Evolutionary conservation across 2,113 vertebrate genomes (phyloP), one percentile per base, ranked within the genome.

Genomic region (Clarias batrachus): DNA sequence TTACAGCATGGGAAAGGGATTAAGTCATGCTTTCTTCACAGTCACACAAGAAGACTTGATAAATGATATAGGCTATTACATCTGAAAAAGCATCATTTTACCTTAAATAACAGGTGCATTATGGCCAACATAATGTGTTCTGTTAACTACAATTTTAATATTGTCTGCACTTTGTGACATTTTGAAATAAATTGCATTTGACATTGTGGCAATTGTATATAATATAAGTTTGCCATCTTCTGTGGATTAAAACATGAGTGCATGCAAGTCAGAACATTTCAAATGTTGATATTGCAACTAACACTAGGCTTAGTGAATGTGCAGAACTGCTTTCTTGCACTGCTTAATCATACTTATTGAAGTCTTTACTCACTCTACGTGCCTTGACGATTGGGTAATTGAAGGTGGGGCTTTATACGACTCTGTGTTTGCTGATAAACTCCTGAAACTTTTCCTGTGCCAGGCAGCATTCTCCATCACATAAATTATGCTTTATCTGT

Each of bases 391-490:
- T 76, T 74, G 62, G n/a, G 70, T 62, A 73, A 60, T 60, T 74
- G 56, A 74, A 74, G 83, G 70, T 76, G 54, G 68, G 68, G 70
- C 56, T 17, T 54, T 56, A 16, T 17, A 19, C 37, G 52, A 56
- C 65, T 74, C 25, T 65, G 25, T 48, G 17, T 66, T 84, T 56
- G n/a, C 59, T 37, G 73, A 85, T 85, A 78, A 54, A 85, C 33
- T 84, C 54, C 56, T 63, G 21, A 54, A 65, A 85, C 13, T n/a
- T 30, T 78, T 54, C 37, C 60, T 78, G 7, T 78, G 71, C 33
- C 25, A 30, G 25, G 52, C 59, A 65, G n/a, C 59, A 37, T 63
- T 84, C 62, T 48, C 23, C 14, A 76, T 62, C 57, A 76, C 33
- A 62, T 84, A 27, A 63, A 73, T 19, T 8, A 25, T 48, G 21